phyloP scores from a whole-genome alignment of 2,888 invertebrate genomes.

The Lampropteryx suffumata region DNA sequence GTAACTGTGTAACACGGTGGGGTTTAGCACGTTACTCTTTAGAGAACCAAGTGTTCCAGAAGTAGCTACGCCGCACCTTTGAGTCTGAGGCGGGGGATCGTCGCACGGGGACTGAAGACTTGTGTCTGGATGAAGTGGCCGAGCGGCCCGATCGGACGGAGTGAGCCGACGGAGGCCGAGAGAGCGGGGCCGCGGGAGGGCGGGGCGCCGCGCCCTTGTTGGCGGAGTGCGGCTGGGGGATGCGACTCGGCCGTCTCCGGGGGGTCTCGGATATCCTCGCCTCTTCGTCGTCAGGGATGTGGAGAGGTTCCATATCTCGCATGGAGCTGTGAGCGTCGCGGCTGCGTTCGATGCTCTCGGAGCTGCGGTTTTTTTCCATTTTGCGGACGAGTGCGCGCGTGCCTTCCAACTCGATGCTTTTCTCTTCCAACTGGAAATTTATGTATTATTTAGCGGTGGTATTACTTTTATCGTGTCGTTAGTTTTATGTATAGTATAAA shows the following conservation, averaged over 20 bases:
- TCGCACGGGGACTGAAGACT: conserved; percentile 63
- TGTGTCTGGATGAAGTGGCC: conserved; percentile 53
- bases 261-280: conserved; percentile 83
- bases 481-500: too few species aligned
- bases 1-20: conserved; percentile 54
- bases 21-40: conserved; percentile 59
- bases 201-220: conserved; percentile 82
- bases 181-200: conserved; percentile 52
- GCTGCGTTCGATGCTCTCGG: conserved; percentile 37
- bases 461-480: too few species aligned
- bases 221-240: conserved; percentile 83
- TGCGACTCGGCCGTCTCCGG: conserved; percentile 84
- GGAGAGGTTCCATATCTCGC: conserved; percentile 74
- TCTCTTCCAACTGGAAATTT: conserved; percentile 87
- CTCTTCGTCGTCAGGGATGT: conserved; percentile 72
- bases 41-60: conserved; percentile 85
- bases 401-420: conserved; percentile 92
- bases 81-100: conserved; percentile 70
- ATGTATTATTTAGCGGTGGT: too few species aligned
- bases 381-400: conserved; percentile 90
- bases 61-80: conserved; percentile 88
- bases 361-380: conserved; percentile 84
- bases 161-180: conserved; percentile 43
- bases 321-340: conserved; percentile 52
- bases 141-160: conserved; percentile 48